Conservation (phyloP, 23 tunicate species). For the Styela plicata region DNA sequence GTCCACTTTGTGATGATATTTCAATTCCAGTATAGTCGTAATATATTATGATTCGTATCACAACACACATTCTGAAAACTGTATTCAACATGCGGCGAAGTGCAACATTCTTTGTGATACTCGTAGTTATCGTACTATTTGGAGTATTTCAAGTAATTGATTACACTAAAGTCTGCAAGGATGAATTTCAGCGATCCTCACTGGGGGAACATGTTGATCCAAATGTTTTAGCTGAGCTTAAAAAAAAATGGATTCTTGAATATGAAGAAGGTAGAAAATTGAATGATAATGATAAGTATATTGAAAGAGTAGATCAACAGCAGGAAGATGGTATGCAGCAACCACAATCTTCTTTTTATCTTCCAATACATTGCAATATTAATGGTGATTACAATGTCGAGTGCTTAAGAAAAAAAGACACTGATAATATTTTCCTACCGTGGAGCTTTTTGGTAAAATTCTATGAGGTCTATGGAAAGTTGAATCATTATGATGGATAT, state of each 20-base stretch:
- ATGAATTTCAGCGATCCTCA: not conserved
- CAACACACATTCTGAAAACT: not conserved
- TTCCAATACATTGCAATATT: constrained; percentile 59
- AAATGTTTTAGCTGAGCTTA: constrained; percentile 11
- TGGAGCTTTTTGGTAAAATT: constrained; percentile 69
- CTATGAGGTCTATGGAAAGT: constrained; percentile 83
- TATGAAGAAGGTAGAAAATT: constrained; percentile 5
- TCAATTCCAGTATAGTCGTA: too few relatives aligned
- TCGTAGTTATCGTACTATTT: not conserved
- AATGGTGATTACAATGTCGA: constrained; percentile 66
- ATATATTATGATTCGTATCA: not conserved
- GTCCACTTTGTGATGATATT: too few relatives aligned
- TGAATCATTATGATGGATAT: constrained; percentile 92
- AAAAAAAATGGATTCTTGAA: constrained; percentile 23
- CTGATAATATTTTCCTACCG: constrained; percentile 58
- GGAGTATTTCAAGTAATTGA: not conserved
- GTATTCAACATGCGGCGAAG: constrained; percentile 4
- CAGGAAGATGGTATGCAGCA: not conserved
- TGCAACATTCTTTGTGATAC: not conserved
- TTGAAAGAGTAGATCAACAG: not conserved
- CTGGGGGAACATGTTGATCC: not conserved
- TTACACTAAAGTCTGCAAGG: not conserved
- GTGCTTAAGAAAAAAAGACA: constrained; percentile 39
- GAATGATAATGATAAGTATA: constrained; percentile 2
- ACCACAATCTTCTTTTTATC: not conserved